Evolutionary conservation across 2,113 vertebrate species (phyloP), one percentile per base, ranked within the genome.

Genomic region (Camelus bactrianus): DNA sequence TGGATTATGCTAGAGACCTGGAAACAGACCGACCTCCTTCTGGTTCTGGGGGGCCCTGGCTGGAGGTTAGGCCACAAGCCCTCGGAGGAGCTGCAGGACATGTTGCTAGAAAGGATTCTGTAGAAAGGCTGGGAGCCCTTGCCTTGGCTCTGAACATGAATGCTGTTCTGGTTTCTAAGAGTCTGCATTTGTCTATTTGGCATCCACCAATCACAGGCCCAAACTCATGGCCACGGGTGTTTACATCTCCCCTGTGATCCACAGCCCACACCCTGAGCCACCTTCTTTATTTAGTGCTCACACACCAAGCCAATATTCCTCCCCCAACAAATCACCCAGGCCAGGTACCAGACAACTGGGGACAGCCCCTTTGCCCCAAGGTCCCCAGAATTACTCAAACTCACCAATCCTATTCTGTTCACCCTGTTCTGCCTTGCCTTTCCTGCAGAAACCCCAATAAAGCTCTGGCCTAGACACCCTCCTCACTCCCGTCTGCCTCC

Each of bases 71-170:
- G 54, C 42, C 76, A 70, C 3, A 0, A 81, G 89, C 60, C 46
- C 62, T 46, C 38, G 32, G 32, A 67, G 22, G 11, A 1, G 2
- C 15, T 17, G 9, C 0, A 1, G 56, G 26, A 11, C 1, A 2
- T 70, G 46, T 69, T 2, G 54, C 16, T 26, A 56, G 7, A 56
- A 79, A 56, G 52, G 3, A 35, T 79, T 56, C 35, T 79, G 58
- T 6, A 91, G 73, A 65, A 65, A 60, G 30, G 17, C 2, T 46
- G 35, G 54, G 30, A 65, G 62, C 30, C 19, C 54, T 38, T 19
- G 2, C 19, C 54, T 38, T 19, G 2, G 20, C 32, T 48, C 70
- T 70, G n/a, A 84, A 76, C 6, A n/a, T 11, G 35, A 93, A 79
- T 13, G 1, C 0, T 30, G 14, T 52, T 50, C 54, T 85, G 56